These are phyloP conservation scores for Aphrophora alni DNA, from an alignment of 2,888 invertebrate species.

Conservation along the genomic window DNA sequence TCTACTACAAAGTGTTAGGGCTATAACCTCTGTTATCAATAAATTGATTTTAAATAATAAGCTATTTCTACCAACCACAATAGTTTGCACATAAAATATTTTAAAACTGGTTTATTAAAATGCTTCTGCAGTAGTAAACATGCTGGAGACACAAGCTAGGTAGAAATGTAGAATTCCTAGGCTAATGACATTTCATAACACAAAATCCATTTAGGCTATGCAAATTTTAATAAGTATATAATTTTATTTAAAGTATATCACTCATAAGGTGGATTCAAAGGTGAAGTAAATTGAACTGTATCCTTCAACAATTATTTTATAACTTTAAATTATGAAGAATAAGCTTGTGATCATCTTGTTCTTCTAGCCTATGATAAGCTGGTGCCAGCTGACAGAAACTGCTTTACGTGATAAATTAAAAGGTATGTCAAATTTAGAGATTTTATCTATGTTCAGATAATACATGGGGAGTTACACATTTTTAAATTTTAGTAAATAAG, in stretches of 20 bases:
- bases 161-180: not conserved
- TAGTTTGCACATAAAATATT: too few species aligned
- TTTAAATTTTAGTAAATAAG: conserved; percentile 15
- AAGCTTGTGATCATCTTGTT: not conserved
- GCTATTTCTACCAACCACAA: too few species aligned
- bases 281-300: too few species aligned
- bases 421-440: not conserved
- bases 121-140: not conserved
- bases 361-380: not conserved
- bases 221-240: not conserved
- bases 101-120: too few species aligned
- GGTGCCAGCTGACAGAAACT: not conserved
- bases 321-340: not conserved
- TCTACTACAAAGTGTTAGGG: too few species aligned
- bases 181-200: not conserved
- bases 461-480: not conserved
- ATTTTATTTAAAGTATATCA: too few species aligned
- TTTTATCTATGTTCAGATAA: not conserved
- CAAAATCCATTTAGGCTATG: not conserved
- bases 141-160: not conserved
- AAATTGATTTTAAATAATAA: too few species aligned
- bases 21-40: too few species aligned
- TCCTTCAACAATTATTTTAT: not conserved
- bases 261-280: too few species aligned
- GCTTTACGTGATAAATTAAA: too few species aligned